These are phyloP conservation scores for Ernsta delagoae DNA, from an alignment of 2,888 invertebrate species.

Conservation along the genomic window DNA sequence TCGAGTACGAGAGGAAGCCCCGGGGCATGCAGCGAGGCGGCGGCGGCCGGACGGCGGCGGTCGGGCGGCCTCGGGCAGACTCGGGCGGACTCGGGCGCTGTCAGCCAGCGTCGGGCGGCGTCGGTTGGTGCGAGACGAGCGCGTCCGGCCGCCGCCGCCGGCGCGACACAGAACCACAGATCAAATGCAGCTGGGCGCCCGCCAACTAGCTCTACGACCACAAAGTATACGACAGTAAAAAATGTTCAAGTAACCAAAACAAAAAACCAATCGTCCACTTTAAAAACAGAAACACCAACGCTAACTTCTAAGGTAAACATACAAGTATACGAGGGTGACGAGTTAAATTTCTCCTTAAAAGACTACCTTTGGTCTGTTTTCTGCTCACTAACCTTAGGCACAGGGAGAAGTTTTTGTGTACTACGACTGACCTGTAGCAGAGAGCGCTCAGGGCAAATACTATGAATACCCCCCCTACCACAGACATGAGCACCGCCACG, in stretches of 20 bases:
- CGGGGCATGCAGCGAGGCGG: constrained; percentile 80
- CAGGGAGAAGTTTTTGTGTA: constrained; percentile 99
- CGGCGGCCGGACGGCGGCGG: constrained; percentile 67
- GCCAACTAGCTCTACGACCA: constrained; percentile 82
- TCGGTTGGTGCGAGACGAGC: constrained; percentile 43
- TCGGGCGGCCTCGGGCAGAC: constrained; percentile 42
- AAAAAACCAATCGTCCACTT: constrained; percentile 78
- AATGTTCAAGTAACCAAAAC: constrained; percentile 63
- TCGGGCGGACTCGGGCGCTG: background rate
- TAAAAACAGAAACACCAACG: constrained; percentile 82
- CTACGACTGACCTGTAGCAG: constrained; percentile 99
- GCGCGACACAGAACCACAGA: constrained; percentile 80
- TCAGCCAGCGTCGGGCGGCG: constrained; percentile 34
- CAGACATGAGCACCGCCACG: constrained; percentile 99
- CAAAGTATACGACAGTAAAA: constrained; percentile 77
- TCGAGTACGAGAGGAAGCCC: constrained; percentile 82
- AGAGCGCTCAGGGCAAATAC: constrained; percentile 99
- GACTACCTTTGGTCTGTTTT: constrained; percentile 90
- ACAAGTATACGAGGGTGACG: constrained; percentile 85
- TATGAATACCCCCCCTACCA: constrained; percentile 99
- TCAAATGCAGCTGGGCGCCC: constrained; percentile 83
- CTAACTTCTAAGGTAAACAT: constrained; percentile 84
- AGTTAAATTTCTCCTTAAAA: constrained; percentile 83
- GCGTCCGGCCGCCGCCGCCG: constrained; percentile 63
- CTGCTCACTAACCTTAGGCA: constrained; percentile 99